Base-by-base conservation (phyloP, 2,888 invertebrate genomes). In the Andricus curvator region DNA sequence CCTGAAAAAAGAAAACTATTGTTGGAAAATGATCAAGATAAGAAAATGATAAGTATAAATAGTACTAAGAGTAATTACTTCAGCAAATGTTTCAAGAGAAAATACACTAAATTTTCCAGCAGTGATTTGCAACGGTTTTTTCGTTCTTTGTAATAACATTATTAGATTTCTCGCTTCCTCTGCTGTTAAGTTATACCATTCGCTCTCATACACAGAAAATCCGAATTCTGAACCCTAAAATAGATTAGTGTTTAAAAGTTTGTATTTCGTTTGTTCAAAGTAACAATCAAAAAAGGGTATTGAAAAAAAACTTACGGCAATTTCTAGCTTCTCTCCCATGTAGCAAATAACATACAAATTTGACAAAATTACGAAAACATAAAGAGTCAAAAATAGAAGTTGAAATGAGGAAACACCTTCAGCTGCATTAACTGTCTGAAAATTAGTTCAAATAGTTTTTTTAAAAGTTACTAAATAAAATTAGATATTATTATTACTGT, bases 51-150 rank as follows among this genome's bases (percentile, higher is more conserved):
- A 9, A n/a, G 15, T n/a, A 8, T 56, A 9, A 3, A n/a, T 20
- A 3, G n/a, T 56, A n/a, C n/a, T n/a, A 4, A 1, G n/a, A n/a
- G n/a, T n/a, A 56, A 20, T 81, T 77, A 90, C 90, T 13, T 78
- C 83, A n/a, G 85, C 85, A 62, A 88, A 90, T 48, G 88, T 70
- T 82, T 87, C 82, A 78, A 88, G 84, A 0, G 88, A 89, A 68
- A 90, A 87, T 0, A 64, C 81, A 33, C 83, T 77, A 77, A 90
- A 89, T 85, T 90, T 90, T 15, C 88, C 90, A 4, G 89, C 90
- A 0, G 87, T 88, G 20, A 90, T 80, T 51, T 84, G 77, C 22
- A 90, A 82, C 4, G 90, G 90, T 22, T 78, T 82, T n/a, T 81
- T 79, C 3, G 86, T 83, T 77, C 87, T 85, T 15, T 78, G 11